Evolutionary conservation across 2,113 vertebrate species (phyloP).

Genomic region (Cinclus cinclus): DNA sequence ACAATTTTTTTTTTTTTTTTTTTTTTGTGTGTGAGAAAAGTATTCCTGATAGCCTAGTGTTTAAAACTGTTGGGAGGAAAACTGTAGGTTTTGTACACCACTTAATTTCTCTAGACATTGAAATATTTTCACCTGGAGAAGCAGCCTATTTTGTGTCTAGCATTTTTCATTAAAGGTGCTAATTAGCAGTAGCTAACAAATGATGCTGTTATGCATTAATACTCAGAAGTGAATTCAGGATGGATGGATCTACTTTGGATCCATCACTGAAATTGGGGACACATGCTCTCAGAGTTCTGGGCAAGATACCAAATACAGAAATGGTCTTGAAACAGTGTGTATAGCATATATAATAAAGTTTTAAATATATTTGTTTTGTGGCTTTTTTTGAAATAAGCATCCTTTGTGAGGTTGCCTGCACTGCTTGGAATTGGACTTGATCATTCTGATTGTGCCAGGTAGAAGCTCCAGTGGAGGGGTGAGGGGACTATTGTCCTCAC

Average conservation of each 20-base stretch:
- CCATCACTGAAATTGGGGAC: neutral
- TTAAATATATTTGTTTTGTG: neutral
- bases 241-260: neutral
- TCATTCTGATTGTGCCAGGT: neutral
- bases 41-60: neutral
- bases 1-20: neutral
- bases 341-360: neutral
- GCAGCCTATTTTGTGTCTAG: neutral
- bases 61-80: neutral
- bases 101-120: neutral
- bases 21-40: neutral
- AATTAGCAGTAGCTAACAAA: conserved; percentile 5
- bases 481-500: neutral
- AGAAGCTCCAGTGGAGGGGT: neutral
- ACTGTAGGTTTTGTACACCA: neutral
- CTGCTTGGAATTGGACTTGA: neutral
- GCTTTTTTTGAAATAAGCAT: accelerated
- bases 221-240: neutral
- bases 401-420: neutral
- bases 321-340: neutral
- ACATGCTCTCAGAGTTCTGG: neutral
- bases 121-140: neutral
- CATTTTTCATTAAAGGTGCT: neutral
- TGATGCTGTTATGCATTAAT: neutral
- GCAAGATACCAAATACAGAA: neutral